These are phyloP conservation scores for Puffinus mauretanicus DNA, from an alignment of 2,113 vertebrate genomes.

Conservation along the genomic window DNA sequence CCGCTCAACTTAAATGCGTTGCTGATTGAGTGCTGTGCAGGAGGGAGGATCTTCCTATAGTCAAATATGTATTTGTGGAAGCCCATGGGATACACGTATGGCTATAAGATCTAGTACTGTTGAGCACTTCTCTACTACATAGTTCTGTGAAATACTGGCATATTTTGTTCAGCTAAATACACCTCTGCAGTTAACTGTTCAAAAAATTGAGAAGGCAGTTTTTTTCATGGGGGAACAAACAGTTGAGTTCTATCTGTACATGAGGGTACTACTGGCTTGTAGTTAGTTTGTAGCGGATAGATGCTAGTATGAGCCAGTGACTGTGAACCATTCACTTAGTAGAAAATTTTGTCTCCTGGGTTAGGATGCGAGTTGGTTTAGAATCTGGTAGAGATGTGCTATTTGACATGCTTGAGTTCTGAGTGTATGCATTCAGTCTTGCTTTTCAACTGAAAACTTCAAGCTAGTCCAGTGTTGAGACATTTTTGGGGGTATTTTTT, in stretches of 20 bases:
- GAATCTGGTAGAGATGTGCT: not conserved
- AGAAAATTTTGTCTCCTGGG: not conserved
- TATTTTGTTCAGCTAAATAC: not conserved
- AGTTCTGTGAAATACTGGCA: not conserved
- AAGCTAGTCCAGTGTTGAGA: not conserved
- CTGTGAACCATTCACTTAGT: not conserved
- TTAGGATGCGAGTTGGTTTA: not conserved
- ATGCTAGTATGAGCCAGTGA: not conserved
- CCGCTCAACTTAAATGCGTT: not conserved
- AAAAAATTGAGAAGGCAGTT: not conserved
- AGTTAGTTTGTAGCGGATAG: not conserved
- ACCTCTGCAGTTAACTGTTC: not conserved
- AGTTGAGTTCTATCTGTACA: accelerated
- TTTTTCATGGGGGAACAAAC: not conserved
- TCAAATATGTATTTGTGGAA: not conserved
- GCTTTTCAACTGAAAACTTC: not conserved
- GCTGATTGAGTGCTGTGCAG: not conserved
- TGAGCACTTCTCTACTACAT: not conserved
- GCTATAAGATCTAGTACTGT: not conserved
- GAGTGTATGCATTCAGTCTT: not conserved
- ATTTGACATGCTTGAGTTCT: not conserved
- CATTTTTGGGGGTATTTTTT: not conserved
- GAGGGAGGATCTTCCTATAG: not conserved
- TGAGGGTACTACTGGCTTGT: not conserved
- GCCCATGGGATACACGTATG: not conserved